Evolutionary conservation across 92 coral and sea anemone genomes (phyloP).

Genomic region (Porites evermanni): DNA sequence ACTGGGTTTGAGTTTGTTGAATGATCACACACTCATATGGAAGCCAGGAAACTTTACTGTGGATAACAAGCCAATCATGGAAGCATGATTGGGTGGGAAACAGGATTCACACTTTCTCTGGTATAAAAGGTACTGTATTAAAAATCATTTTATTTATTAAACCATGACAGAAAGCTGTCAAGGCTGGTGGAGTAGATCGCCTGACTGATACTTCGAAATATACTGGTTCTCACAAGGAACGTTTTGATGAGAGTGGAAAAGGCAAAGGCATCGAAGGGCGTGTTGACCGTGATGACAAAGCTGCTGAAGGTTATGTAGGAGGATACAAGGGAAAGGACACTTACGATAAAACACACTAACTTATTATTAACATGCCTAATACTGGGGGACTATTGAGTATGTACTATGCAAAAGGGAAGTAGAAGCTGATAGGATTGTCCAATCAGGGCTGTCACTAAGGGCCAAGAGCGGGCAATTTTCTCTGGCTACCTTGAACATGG

Average conservation of each 20-base stretch:
- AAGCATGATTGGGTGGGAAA: too few species aligned
- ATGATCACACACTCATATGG: too few species aligned
- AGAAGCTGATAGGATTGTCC: too few species aligned
- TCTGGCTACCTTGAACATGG: too few species aligned
- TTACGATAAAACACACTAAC: conserved; percentile 79
- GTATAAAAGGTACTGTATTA: too few species aligned
- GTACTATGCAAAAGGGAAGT: neutral
- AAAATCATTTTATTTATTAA: too few species aligned
- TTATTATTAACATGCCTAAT: neutral
- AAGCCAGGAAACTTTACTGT: too few species aligned
- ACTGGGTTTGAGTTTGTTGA: too few species aligned
- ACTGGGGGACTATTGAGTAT: neutral
- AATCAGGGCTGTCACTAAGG: too few species aligned
- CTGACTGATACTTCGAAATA: conserved; percentile 93
- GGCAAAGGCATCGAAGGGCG: conserved; percentile 96
- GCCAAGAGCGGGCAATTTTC: too few species aligned
- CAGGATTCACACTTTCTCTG: too few species aligned
- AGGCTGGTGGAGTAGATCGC: conserved; percentile 93
- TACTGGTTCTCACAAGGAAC: conserved; percentile 98
- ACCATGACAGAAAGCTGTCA: conserved; percentile 78
- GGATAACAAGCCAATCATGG: too few species aligned
- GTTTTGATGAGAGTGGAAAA: conserved; percentile 94
- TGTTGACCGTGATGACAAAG: conserved; percentile 79
- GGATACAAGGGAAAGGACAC: conserved; percentile 90
- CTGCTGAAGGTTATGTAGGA: conserved; percentile 88